These are phyloP conservation scores for Leucophenga montana DNA, from an alignment of 2,888 invertebrate species.

Conservation along the genomic window DNA sequence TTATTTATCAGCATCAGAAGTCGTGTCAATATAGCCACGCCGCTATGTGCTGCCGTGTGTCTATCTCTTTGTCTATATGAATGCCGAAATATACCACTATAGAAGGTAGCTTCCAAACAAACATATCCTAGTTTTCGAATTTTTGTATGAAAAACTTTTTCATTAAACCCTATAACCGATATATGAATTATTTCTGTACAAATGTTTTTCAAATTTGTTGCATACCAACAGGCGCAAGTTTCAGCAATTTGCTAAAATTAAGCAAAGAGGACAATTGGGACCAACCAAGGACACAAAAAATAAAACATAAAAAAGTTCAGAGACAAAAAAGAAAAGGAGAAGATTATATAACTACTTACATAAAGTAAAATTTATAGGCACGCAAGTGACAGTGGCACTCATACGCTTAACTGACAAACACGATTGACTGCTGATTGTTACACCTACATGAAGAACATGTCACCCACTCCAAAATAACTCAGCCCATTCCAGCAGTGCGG, in stretches of 20 bases:
- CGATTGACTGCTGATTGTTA: slow-evolving; percentile 26
- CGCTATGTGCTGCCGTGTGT: too few relatives aligned
- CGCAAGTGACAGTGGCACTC: slow-evolving; percentile 60
- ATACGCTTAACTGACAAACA: slow-evolving; percentile 14
- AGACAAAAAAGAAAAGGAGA: background rate
- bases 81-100: too few relatives aligned
- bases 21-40: too few relatives aligned
- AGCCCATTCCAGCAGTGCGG: slow-evolving; percentile 37
- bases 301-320: background rate
- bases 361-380: slow-evolving; percentile 57
- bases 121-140: too few relatives aligned
- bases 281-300: background rate
- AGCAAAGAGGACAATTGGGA: background rate
- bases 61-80: too few relatives aligned
- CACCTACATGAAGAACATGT: background rate
- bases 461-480: slow-evolving; percentile 12
- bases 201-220: too few relatives aligned
- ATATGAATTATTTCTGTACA: too few relatives aligned
- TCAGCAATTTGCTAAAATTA: background rate
- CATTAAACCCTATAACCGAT: too few relatives aligned
- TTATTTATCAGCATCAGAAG: too few relatives aligned
- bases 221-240: too few relatives aligned
- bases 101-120: too few relatives aligned
- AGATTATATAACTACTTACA: slow-evolving; percentile 5
- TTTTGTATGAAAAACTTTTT: too few relatives aligned